Conservation (phyloP, 2,888 invertebrate species). For the Petrolisthes manimaculis region DNA sequence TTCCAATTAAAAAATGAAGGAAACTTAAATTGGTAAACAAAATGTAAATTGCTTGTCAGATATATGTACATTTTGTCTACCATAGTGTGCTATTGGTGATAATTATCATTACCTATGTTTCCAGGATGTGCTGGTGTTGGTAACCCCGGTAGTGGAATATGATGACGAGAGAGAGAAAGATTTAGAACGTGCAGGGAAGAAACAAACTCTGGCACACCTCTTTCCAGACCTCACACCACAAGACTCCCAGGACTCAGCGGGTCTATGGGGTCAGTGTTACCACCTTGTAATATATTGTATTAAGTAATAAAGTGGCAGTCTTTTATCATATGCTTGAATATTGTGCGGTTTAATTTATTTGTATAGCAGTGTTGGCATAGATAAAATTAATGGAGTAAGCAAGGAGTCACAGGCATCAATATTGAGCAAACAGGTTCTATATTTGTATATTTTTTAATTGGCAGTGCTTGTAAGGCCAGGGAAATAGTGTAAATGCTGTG, state of each 20-base stretch:
- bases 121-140: constrained; percentile 80
- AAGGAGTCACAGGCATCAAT: no score
- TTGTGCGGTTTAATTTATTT: no score
- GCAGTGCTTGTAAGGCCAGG: no score
- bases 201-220: constrained; percentile 78
- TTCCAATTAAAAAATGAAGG: no score
- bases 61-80: not conserved
- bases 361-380: no score
- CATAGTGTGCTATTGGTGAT: no score
- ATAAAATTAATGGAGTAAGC: no score
- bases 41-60: not conserved
- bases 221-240: constrained; percentile 68
- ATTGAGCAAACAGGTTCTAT: no score
- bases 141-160: constrained; percentile 81
- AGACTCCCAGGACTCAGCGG: constrained; percentile 18
- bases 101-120: not conserved
- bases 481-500: no score
- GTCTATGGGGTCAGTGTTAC: constrained; percentile 44
- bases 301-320: not conserved
- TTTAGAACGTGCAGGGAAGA: constrained; percentile 80
- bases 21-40: not conserved
- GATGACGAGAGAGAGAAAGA: constrained; percentile 81
- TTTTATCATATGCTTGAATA: no score
- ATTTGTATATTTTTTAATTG: no score
- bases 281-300: not conserved